These are phyloP conservation scores for Platygyra sinensis DNA, from an alignment of 64 coral and sea anemone genomes.

Conservation along the genomic window DNA sequence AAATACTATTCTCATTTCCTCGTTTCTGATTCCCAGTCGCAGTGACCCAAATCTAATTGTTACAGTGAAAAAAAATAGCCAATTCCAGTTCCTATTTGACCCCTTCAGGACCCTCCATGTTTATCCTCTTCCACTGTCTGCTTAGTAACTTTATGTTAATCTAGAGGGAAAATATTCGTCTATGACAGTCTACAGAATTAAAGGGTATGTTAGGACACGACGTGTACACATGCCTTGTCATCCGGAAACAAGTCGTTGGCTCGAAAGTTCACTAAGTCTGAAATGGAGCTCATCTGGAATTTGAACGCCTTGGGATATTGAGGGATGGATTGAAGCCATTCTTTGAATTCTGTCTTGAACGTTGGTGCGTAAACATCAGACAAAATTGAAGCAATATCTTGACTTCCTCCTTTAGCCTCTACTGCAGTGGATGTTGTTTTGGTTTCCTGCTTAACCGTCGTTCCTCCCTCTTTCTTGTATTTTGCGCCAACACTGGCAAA, in stretches of 20 bases:
- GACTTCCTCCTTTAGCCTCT: slow-evolving; percentile 21
- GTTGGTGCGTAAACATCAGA: slow-evolving; percentile 16
- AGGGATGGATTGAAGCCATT: slow-evolving; percentile 42
- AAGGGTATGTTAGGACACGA: too few relatives aligned
- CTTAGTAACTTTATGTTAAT: too few relatives aligned
- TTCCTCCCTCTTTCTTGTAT: not conserved
- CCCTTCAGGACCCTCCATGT: too few relatives aligned
- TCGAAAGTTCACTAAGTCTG: slow-evolving; percentile 55
- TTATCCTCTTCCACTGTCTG: too few relatives aligned
- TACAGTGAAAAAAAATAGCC: too few relatives aligned
- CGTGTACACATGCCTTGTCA: not conserved
- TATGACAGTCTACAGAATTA: too few relatives aligned
- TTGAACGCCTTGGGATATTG: slow-evolving; percentile 53
- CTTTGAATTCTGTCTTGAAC: slow-evolving; percentile 35
- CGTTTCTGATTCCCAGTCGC: too few relatives aligned
- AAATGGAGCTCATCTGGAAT: slow-evolving; percentile 18
- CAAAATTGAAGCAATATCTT: slow-evolving; percentile 24
- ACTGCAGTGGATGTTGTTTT: slow-evolving; percentile 22
- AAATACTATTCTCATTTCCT: too few relatives aligned
- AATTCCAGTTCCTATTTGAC: too few relatives aligned
- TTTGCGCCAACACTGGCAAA: slow-evolving; percentile 38
- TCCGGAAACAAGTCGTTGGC: slow-evolving; percentile 55
- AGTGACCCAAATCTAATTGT: too few relatives aligned
- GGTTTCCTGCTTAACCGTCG: not conserved
- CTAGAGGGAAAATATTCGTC: too few relatives aligned